phyloP scores from a whole-genome alignment of 2,888 invertebrate species.

The Micoletzkya japonica region DNA sequence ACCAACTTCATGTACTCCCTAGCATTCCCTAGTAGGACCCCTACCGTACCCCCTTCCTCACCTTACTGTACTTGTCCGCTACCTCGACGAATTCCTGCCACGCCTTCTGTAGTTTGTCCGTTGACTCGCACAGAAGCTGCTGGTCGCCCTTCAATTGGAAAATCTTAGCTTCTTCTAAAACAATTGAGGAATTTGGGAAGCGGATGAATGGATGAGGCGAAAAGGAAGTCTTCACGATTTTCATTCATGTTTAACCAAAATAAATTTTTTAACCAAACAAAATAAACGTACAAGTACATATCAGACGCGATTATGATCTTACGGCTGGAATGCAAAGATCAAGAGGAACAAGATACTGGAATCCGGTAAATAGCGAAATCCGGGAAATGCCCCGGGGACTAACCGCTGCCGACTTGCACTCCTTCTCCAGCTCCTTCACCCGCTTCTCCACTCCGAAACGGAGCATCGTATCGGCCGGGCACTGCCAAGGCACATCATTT shows the following conservation, averaged over 20 bases:
- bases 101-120: slow-evolving; percentile 37
- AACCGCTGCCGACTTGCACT: slow-evolving; percentile 30
- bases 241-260: too few species aligned
- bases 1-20: too few species aligned
- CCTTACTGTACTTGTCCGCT: slow-evolving; percentile 40
- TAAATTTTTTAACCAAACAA: too few species aligned
- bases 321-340: slow-evolving; percentile 19
- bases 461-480: slow-evolving; percentile 44
- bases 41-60: too few species aligned
- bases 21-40: too few species aligned
- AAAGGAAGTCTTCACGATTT: too few species aligned
- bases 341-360: too few species aligned
- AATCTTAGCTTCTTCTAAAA: not conserved
- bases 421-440: slow-evolving; percentile 43
- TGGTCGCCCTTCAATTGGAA: not conserved
- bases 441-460: slow-evolving; percentile 46
- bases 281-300: too few species aligned
- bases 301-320: too few species aligned
- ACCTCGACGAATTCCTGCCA: slow-evolving; percentile 44
- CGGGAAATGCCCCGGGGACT: not conserved
- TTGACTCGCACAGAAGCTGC: slow-evolving; percentile 32
- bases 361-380: too few species aligned
- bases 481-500: too few species aligned
- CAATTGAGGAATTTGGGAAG: not conserved
- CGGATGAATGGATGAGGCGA: too few species aligned